Evolutionary conservation across 2,888 invertebrate genomes (phyloP).

Genomic region (Eutolmus rufibarbis): DNA sequence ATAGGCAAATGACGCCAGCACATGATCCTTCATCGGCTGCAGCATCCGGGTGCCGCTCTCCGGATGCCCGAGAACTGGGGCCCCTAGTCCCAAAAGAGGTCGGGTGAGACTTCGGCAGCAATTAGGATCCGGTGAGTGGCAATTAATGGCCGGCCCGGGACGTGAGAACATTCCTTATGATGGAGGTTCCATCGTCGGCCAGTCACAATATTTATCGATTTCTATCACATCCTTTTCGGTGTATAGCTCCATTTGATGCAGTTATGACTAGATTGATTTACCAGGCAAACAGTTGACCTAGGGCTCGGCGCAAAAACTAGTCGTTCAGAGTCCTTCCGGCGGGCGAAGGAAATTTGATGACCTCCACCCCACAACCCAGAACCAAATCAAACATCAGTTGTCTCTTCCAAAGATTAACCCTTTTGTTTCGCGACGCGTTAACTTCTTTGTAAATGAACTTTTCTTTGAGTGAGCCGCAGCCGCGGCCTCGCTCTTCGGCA

Average conservation of each 20-base stretch:
- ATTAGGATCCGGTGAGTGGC: slow-evolving; percentile 12
- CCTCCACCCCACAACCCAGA: not conserved
- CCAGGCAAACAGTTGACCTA: not conserved
- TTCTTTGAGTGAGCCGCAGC: slow-evolving; percentile 2
- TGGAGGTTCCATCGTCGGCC: not conserved
- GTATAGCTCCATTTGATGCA: not conserved
- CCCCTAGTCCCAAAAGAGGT: not conserved
- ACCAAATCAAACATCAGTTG: slow-evolving; percentile 23
- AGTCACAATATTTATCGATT: slow-evolving; percentile 27
- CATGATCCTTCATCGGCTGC: slow-evolving; percentile 27
- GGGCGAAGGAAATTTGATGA: slow-evolving; percentile 5
- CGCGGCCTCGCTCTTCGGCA: not conserved
- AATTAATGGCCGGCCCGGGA: not conserved
- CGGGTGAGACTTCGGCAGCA: not conserved
- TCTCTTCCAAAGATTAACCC: not conserved
- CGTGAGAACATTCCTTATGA: not conserved
- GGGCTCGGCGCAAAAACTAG: not conserved
- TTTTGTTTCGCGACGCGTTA: slow-evolving; percentile 6
- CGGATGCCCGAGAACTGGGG: not conserved
- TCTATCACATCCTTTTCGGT: not conserved
- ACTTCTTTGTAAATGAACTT: slow-evolving; percentile 30
- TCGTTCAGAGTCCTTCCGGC: not conserved
- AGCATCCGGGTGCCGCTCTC: not conserved
- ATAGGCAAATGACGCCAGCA: slow-evolving; percentile 25
- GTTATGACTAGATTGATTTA: slow-evolving; percentile 3